Base-by-base conservation (phyloP, 2,888 invertebrate genomes). In the Pecten maximus region DNA sequence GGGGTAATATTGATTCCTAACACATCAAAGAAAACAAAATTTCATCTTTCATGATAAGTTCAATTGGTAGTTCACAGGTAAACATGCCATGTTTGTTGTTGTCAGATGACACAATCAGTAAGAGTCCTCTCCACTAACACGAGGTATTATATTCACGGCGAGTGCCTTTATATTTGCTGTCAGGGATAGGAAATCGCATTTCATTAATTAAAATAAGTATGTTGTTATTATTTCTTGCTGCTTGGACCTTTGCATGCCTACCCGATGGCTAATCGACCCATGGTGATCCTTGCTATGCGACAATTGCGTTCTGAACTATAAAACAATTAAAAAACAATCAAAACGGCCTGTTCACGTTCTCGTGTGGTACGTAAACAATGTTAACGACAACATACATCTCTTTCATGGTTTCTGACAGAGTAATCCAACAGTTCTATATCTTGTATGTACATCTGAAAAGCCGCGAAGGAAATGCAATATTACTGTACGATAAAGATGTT, bases 381-480 rank as follows among this genome's bases (percentile, higher is more conserved):
- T n/a, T 54, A 23, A 23, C 19, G 54, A 19, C 54, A 54, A 54
- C n/a, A n/a, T 23, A 19, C 54, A 3, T 54, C 2, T 54, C 19
- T n/a, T 28, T 74, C 74, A 8, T 35, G 35, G 74, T 35, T 74
- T 74, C 74, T 74, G 28, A 28, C 35, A 3, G 54, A 54, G 54
- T 19, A 54, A 54, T 54, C 54, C 54, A n/a, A 19, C 2, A 74
- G 74, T 8, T 74, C 8, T 4, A 6, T 74, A 74, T 74, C 35
- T 74, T 28, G 28, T 74, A 74, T 74, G 74, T 54, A 54, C 54
- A 54, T 54, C 54, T 54, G 12, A 23, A 28, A 74, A 74, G 28
- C 74, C 74, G 74, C 16, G 74, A 74, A 35, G 74, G 74, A 35
- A 74, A 74, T 74, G 74, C 35, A 74, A 74, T 74, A 74, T 74